phyloP scores from a whole-genome alignment of 2,113 vertebrate genomes.

The Rhabdomys dilectus region DNA sequence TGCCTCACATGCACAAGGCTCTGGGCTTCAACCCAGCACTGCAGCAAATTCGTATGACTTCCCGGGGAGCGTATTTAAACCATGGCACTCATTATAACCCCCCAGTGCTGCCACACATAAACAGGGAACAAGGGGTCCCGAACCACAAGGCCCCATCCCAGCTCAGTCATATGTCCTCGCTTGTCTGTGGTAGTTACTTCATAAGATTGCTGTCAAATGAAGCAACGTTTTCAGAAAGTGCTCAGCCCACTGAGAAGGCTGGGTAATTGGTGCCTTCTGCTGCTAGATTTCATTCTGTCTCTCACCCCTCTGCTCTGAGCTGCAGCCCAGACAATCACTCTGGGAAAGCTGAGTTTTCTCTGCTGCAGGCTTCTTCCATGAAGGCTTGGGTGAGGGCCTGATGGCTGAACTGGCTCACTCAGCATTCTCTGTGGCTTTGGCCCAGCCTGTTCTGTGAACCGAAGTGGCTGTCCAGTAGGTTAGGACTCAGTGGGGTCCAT shows the following conservation, averaged over 20 bases:
- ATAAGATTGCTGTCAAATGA: neutral
- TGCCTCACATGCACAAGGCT: neutral
- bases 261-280: neutral
- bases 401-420: neutral
- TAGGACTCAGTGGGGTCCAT: neutral
- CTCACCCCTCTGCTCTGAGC: neutral
- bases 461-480: fast-evolving
- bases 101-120: neutral
- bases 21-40: neutral
- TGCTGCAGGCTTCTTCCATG: neutral
- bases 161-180: neutral
- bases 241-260: neutral
- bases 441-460: neutral
- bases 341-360: constrained; percentile 49
- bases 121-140: neutral
- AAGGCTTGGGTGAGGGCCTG: neutral
- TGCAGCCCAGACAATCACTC: neutral
- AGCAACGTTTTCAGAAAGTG: constrained; percentile 1
- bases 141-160: neutral
- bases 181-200: neutral
- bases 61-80: neutral
- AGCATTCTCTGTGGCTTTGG: neutral
- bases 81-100: neutral
- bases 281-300: neutral
- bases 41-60: neutral